Evolutionary conservation across 2,888 invertebrate genomes (phyloP), one percentile per base, ranked within the genome.

Genomic region (Osmoderma eremita): DNA sequence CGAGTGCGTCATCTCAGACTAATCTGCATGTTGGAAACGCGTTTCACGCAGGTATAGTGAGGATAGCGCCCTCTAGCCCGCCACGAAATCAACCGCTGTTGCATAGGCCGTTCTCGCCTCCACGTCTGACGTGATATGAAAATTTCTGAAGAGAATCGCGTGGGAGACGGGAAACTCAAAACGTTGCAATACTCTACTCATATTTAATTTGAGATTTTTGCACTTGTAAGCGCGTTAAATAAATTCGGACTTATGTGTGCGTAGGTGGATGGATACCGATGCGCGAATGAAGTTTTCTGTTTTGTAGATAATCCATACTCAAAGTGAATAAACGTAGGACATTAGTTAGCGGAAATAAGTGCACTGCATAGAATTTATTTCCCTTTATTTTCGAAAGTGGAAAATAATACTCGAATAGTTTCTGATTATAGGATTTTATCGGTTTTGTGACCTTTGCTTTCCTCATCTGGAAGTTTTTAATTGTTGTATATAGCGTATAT

Each of bases 91-190:
- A 76, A 22, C 78, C 78, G 20, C 79, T 77, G 13, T 71, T 83
- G 65, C 83, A 83, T 71, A 76, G 83, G 73, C 83, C 83, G 56
- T 83, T 83, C 73, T 82, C 83, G 50, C 83, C 83, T 22, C 76
- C 81, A 10, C 77, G 82, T 71, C 74, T 83, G 72, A 82, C 83
- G 83, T 83, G 83, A 83, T 83, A 82, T 75, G 75, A 72, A 42
- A 58, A 65, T 42, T 48, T 53, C 49, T 50, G n/a, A n/a, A 63
- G 68, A 63, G 61, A 56, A 30, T 39, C 18, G 39, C 53, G 53
- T n/a, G 20, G 20, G 48, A 17, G 22, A 22, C 56, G 53, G 17
- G 51, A 63, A 63, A 54, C 18, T 62, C 63, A n/a, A 58, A 58
- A 51, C 58, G 66, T 50, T 66, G 61, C 65, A 65, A 65, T 65